phyloP scores from a whole-genome alignment of 2,888 invertebrate species.

The Yponomeuta plumbellus region DNA sequence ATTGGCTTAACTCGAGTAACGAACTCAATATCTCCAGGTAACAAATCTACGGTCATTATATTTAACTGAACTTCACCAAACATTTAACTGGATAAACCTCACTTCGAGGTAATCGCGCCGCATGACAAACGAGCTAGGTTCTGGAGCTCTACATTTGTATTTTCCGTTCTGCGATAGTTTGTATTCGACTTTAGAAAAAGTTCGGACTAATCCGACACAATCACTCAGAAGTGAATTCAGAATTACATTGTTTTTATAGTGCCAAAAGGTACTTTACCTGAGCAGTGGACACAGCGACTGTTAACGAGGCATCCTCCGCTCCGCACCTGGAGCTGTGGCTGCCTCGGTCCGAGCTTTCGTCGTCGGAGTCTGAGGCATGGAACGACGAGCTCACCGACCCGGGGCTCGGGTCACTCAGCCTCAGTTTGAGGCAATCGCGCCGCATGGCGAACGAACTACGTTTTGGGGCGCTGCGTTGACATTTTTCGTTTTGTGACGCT shows the following conservation, averaged over 20 bases:
- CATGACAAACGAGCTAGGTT: constrained; percentile 33
- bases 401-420: constrained; percentile 65
- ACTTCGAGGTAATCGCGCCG: constrained; percentile 65
- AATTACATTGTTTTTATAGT: too few species aligned
- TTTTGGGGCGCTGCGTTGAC: neutral
- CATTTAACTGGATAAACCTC: too few species aligned
- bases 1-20: too few species aligned
- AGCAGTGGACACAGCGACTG: constrained; percentile 42
- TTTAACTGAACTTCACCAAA: too few species aligned
- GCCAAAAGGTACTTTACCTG: constrained; percentile 37
- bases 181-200: neutral
- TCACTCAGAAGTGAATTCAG: too few species aligned
- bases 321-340: constrained; percentile 43
- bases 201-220: too few species aligned
- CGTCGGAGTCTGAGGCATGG: constrained; percentile 65
- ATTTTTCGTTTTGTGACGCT: neutral
- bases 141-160: neutral
- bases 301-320: constrained; percentile 41
- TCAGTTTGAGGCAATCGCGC: constrained; percentile 63
- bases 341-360: constrained; percentile 53
- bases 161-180: neutral
- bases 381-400: constrained; percentile 49
- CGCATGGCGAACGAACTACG: constrained; percentile 40
- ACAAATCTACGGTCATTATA: too few species aligned
- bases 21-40: too few species aligned